Evolutionary conservation across 2,797 vertebrate genomes (phyloP), one percentile per base, ranked within the genome.

Genomic region (Phaenicophaeus curvirostris): DNA sequence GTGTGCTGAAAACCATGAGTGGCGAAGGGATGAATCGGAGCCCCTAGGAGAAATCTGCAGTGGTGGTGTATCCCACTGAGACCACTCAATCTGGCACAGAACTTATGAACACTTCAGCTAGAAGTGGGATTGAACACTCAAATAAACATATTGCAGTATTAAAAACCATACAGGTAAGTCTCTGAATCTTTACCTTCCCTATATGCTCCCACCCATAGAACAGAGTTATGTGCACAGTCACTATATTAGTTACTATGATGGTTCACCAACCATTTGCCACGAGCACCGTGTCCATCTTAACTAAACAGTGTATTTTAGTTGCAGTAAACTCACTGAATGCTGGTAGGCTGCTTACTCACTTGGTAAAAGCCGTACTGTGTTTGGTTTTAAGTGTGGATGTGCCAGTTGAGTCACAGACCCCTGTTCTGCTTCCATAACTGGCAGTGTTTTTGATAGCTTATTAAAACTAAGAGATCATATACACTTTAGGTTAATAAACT

Each of bases 221-320:
- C n/a, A 54, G 31, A 15, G 12, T 9, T 20, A 35, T 0, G 8
- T 12, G 7, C 19, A 1, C 11, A 8, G 5, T 33, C 44, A 1
- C 53, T 57, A 1, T 9, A 21, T 21, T 19, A 4, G n/a, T 62
- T 41, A 15, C 13, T 13, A 4, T 5, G 6, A 15, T n/a, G 37
- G 15, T 33, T 83, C 27, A 6, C 25, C 53, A 39, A 16, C 39
- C 41, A 25, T 14, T 48, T 66, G 30, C n/a, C 24, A 37, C 16
- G 44, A 42, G 53, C 46, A 33, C 24, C 11, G 0, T 3, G 5
- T 20, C 46, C 11, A 11, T 15, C 30, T 11, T 31, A 33, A 35
- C 8, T 30, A 39, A 51, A 11, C 5, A 13, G 13, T 10, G 7
- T 13, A 2, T 54, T 31, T 24, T 1, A 33, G 55, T 35, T 46